Evolutionary conservation across 2,797 vertebrate genomes (phyloP).

Genomic region (Phyllotis vaccarum): DNA sequence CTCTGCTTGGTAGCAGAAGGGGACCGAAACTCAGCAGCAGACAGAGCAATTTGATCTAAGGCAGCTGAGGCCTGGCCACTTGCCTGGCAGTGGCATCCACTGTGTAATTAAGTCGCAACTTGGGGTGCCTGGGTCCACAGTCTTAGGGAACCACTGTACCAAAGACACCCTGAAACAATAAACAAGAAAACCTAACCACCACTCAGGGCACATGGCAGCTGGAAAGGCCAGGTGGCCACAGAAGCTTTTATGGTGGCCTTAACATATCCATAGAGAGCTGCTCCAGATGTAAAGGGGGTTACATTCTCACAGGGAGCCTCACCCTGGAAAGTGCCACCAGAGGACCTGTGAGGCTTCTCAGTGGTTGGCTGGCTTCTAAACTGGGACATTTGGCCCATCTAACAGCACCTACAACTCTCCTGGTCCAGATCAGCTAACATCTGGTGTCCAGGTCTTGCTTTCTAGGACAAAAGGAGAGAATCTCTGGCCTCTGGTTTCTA

Average conservation of each 20-base stretch:
- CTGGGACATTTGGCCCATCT: accelerated
- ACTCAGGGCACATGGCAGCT: neutral
- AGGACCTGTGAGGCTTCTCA: neutral
- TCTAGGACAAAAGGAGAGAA: neutral
- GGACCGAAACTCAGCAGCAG: neutral
- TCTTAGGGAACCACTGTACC: neutral
- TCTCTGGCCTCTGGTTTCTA: neutral
- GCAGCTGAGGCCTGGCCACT: neutral
- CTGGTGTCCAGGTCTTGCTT: neutral
- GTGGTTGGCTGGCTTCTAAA: neutral
- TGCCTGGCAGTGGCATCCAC: neutral
- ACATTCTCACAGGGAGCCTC: neutral
- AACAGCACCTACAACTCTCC: neutral
- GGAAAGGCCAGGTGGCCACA: neutral
- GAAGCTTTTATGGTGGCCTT: neutral
- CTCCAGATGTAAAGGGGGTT: neutral
- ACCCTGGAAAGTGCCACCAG: neutral
- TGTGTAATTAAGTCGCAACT: neutral
- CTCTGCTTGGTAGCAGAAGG: neutral
- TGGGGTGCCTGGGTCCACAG: neutral
- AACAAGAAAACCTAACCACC: neutral
- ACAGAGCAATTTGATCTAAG: neutral
- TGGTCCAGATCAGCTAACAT: neutral
- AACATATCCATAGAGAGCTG: neutral
- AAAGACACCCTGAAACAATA: neutral